phyloP scores from a whole-genome alignment of 2,797 vertebrate genomes.

The Chiroxiphia lanceolata region DNA sequence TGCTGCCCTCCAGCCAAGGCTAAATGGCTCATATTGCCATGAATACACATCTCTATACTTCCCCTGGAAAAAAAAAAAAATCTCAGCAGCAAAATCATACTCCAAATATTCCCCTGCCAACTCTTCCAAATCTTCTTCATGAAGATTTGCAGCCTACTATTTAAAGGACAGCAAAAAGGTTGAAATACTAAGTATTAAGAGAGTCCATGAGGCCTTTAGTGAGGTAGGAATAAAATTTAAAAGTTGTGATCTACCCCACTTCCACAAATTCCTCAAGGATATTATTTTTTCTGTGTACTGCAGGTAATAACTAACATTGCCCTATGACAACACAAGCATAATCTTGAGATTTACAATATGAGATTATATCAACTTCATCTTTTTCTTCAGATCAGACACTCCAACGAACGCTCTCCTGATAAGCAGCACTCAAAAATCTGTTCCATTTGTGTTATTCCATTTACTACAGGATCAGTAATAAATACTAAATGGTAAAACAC shows the following conservation, averaged over 20 bases:
- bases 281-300: neutral
- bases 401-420: neutral
- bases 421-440: neutral
- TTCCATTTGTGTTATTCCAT: neutral
- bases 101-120: neutral
- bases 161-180: neutral
- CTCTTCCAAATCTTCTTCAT: neutral
- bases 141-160: neutral
- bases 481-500: neutral
- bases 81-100: neutral
- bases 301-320: neutral
- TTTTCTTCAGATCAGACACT: neutral
- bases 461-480: neutral
- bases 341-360: neutral
- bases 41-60: neutral
- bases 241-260: neutral
- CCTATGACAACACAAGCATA: neutral
- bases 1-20: neutral
- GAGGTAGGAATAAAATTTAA: neutral
- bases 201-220: neutral
- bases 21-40: neutral
- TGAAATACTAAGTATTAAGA: neutral
- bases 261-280: neutral
- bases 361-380: neutral
- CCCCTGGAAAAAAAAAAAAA: neutral